These are phyloP conservation scores for Oligia latruncula DNA, from an alignment of 2,888 invertebrate genomes.

Conservation along the genomic window DNA sequence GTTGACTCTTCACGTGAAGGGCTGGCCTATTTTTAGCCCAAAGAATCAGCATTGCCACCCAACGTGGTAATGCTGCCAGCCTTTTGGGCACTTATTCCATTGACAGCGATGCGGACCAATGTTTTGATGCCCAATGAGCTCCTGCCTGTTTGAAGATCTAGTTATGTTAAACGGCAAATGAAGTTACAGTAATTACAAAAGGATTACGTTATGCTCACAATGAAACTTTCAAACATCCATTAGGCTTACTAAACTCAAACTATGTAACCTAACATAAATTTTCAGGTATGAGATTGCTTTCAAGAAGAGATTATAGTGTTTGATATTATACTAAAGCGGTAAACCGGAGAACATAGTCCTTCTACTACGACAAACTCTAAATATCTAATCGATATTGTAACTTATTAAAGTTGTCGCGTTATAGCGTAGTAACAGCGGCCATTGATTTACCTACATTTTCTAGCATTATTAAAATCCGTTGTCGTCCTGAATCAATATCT, in stretches of 20 bases:
- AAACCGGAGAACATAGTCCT: neutral
- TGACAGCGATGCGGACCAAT: too few relatives aligned
- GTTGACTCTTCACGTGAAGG: too few relatives aligned
- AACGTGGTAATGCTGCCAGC: too few relatives aligned
- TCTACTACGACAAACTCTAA: neutral
- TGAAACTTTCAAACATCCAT: constrained; percentile 31
- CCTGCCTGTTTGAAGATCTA: neutral
- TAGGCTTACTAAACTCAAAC: constrained; percentile 26
- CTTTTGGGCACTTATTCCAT: too few relatives aligned
- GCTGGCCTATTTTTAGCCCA: too few relatives aligned
- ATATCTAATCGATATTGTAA: neutral
- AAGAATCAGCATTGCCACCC: too few relatives aligned
- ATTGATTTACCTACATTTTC: neutral
- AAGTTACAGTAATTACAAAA: constrained; percentile 22
- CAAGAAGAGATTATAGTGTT: constrained; percentile 12
- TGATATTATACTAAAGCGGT: neutral
- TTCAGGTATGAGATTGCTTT: constrained; percentile 10
- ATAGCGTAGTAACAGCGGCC: neutral
- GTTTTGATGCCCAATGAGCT: too few relatives aligned
- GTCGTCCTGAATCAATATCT: neutral
- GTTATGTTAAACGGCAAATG: neutral
- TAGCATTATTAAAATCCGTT: neutral
- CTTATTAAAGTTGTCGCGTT: too few relatives aligned
- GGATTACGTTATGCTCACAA: constrained; percentile 27
- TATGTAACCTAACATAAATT: constrained; percentile 11